A percentile compares a stretch with the other conserved stretches of the same genome.
These are phyloP conservation scores for Gambelia wislizenii DNA, from an alignment of 2,797 vertebrate species.

Conservation along the genomic window DNA sequence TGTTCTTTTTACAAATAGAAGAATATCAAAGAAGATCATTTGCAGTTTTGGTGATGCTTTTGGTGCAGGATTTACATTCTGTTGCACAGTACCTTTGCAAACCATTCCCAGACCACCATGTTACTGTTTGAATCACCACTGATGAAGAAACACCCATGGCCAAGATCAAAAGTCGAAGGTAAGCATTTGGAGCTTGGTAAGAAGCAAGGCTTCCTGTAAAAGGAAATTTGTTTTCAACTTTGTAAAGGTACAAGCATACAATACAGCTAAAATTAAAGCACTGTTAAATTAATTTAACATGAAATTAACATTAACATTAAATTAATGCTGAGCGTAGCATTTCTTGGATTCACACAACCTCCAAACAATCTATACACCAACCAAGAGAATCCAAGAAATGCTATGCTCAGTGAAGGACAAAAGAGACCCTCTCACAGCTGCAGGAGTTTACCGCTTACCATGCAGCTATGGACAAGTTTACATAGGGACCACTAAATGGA, in stretches of 20 bases:
- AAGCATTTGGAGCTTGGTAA: slow-evolving; percentile 73
- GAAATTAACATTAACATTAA: no score
- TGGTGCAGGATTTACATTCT: background rate
- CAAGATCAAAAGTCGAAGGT: slow-evolving; percentile 69
- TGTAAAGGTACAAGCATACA: background rate
- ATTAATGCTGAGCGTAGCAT: no score
- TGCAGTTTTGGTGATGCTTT: background rate
- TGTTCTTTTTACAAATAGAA: background rate
- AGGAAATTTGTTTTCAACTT: slow-evolving; percentile 33
- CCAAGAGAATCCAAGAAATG: no score
- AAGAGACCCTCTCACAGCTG: no score
- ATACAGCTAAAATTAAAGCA: background rate
- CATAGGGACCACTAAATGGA: no score
- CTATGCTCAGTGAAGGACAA: no score
- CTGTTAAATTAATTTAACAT: slow-evolving; percentile 12
- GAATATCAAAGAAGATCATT: background rate
- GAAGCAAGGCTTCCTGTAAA: slow-evolving; percentile 74
- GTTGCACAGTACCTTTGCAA: slow-evolving; percentile 75
- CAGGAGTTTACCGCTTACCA: no score
- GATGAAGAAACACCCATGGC: slow-evolving; percentile 75
- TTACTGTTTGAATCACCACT: slow-evolving; percentile 75
- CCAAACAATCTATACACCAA: no score
- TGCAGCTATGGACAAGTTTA: no score
- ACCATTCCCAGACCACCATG: slow-evolving; percentile 78
- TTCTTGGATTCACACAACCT: no score